Evolutionary conservation across 2,888 invertebrate species (phyloP), one percentile per base, ranked within the genome.

Genomic region (Nephrotoma guestfalica): DNA sequence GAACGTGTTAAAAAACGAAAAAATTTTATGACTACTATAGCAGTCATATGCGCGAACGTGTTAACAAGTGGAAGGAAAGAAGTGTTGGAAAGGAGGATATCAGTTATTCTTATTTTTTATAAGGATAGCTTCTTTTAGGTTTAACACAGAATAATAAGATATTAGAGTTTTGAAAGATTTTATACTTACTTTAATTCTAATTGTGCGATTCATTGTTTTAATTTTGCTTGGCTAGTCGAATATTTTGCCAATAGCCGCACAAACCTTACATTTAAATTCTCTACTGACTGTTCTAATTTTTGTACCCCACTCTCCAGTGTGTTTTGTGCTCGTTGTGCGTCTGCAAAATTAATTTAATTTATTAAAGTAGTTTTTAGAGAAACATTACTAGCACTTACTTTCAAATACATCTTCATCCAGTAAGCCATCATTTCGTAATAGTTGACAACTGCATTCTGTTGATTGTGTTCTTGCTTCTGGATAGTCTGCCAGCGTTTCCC

Each of bases 401-500:
- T 93, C 92, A 90, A 96, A 95, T 47, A 95, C 93, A 86, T 94
- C 94, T 91, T 97, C 97, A 90, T 98, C 97, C 83, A 98, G 93
- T 86, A 98, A 93, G 4, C 96, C 96, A 91, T 98, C 98, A 92
- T 97, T 98, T 89, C 96, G 93, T 86, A 98, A 91, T 88, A 98
- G 93, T 91, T 97, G 97, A 90, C 97, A 96, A 83, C 98, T 97
- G 86, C 96, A 94, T 90, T 97, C 96, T 87, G 96, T 96, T 45
- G 97, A 93, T 30, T 96, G 95, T 45, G 95, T 94, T 89, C 96
- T 93, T 0, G 97, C 97, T 92, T 97, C 97, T 0, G 97, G 97
- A 91, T 97, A 97, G 90, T 97, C 96, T 87, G 95, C 94, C 43
- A 98, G 93, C 1, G 97, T 97, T 90, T 97, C 97, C 96, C 98